phyloP scores from a whole-genome alignment of 2,113 vertebrate genomes.

The Phaethornis superciliosus region DNA sequence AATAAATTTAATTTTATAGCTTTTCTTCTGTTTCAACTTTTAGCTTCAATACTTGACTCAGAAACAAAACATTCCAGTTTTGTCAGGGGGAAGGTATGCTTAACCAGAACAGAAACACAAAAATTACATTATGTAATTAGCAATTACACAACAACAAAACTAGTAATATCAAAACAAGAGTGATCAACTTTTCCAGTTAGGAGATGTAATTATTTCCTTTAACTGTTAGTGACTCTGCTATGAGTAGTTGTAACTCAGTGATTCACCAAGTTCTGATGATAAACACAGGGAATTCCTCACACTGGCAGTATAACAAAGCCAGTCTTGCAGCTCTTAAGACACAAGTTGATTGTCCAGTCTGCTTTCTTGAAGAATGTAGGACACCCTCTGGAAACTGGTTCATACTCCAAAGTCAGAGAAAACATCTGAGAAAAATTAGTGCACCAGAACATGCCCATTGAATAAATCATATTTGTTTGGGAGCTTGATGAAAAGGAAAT shows the following conservation, averaged over 20 bases:
- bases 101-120: background rate
- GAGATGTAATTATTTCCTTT: background rate
- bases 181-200: slow-evolving; percentile 8
- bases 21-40: background rate
- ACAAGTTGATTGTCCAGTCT: background rate
- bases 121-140: background rate
- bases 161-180: slow-evolving; percentile 2
- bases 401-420: background rate
- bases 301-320: background rate
- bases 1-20: background rate
- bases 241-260: background rate
- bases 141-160: background rate
- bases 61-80: background rate
- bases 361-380: background rate
- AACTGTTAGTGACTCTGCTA: background rate
- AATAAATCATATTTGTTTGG: background rate
- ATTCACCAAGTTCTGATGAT: background rate
- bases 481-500: background rate
- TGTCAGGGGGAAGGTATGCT: background rate
- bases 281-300: background rate
- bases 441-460: background rate
- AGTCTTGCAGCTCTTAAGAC: background rate
- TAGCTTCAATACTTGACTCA: background rate
- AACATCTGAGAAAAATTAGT: background rate
- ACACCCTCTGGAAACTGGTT: background rate